phyloP scores from a whole-genome alignment of 30 jellyfish, hydroid and myxozoan species.

The Aurelia aurita region DNA sequence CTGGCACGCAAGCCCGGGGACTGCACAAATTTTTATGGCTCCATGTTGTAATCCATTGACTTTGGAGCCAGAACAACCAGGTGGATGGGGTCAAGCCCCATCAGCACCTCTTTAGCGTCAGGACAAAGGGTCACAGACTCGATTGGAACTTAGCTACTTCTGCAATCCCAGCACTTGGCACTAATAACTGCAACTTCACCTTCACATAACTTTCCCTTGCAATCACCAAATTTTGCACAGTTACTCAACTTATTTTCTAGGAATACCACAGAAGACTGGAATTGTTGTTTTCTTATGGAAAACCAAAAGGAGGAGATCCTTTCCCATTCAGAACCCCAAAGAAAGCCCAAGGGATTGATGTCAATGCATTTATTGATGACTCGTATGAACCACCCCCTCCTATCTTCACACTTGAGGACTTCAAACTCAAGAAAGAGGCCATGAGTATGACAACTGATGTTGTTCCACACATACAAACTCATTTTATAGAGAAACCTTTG shows the following conservation, averaged over 20 bases:
- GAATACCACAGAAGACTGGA: constrained; percentile 61
- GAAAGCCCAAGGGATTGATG: constrained; percentile 42
- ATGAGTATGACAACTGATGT: neutral
- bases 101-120: no score
- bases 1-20: no score
- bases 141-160: no score
- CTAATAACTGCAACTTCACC: no score
- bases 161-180: no score
- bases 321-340: constrained; percentile 68
- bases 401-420: constrained; percentile 48
- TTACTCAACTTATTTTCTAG: neutral
- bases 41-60: no score
- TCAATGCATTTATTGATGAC: constrained; percentile 60
- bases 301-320: constrained; percentile 79
- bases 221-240: no score
- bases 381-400: constrained; percentile 78
- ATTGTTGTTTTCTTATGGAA: constrained; percentile 36
- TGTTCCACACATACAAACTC: neutral
- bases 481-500: constrained; percentile 26
- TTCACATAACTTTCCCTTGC: no score
- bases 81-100: no score
- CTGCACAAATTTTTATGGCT: no score
- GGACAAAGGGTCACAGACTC: no score
- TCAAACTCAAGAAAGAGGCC: constrained; percentile 11
- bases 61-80: no score